Evolutionary conservation across 1,140 invertebrate genomes (phyloP), one percentile per base, ranked within the genome.

Genomic region (Ceratina japonica): DNA sequence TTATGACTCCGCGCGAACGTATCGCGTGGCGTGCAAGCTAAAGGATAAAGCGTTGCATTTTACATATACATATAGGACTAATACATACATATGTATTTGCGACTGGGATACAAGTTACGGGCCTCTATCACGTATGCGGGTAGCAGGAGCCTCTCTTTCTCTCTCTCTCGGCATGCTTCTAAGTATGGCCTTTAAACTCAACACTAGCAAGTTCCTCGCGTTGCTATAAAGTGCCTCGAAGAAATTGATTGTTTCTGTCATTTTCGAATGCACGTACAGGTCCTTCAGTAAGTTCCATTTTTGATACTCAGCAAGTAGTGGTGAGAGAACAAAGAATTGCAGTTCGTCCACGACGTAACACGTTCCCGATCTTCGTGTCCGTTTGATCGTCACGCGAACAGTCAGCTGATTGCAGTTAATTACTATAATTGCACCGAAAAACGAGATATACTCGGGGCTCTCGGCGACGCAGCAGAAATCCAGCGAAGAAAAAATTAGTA

Each of bases 21-120:
- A 62, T 27, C 22, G 31, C 24, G 37, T 71, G 20, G 75, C 44
- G 73, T 66, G 66, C 56, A 76, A 77, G 77, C 31, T 59, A 44
- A 69, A 54, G 62, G 72, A 69, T 63, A 75, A 82, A 75, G 64
- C 73, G 31, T 44, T 61, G 61, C 62, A 76, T 64, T 80, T 76
- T 80, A 70, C 74, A 59, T 54, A 70, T 24, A 63, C 18, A 54
- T 27, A 58, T 22, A 54, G 16, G 3, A 56, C 54, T n/a, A 56
- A 56, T 56, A 13, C 16, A 56, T 62, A 70, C 20, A 56, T 18
- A 24, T 74, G 64, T 78, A 72, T 52, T 76, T 58, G 56, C 65
- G 24, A 49, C 69, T 71, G 20, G 16, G 13, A 70, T 70, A 62
- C 22, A 68, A 24, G 65, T 52, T 44, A 4, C 15, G 52, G 52